Evolutionary conservation across 2,113 vertebrate genomes (phyloP), one percentile per base, ranked within the genome.

Genomic region (Furnarius figulus): DNA sequence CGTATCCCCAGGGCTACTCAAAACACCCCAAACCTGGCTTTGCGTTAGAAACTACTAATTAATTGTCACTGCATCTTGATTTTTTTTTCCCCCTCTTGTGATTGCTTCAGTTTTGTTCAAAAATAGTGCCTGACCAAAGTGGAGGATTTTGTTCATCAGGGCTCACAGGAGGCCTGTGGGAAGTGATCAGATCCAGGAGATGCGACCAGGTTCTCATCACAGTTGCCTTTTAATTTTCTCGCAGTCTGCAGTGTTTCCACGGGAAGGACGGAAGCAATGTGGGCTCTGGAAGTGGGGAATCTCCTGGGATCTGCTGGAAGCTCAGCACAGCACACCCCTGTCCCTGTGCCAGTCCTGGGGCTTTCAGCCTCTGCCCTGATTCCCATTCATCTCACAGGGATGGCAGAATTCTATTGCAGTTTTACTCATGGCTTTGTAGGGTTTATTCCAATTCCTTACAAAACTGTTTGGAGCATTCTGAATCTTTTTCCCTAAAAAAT

Each of bases 41-140:
- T 21, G 9, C 12, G 23, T 80, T 59, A 12, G 20, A 42, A 65
- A 80, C 6, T 74, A 30, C 35, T 59, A 6, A 76, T 87, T 78
- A 49, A 49, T 47, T 59, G 12, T n/a, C 61, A 9, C 49, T 78
- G 16, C 39, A 30, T 33, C 73, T 59, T 15, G 2, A 2, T 56
- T 39, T n/a, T 27, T 63, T 25, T 59, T 21, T 6, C 1, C 4
- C 0, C 4, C 15, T 83, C 1, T 3, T 28, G 8, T 61, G 72
- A 17, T 35, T 81, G 50, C 63, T 86, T 75, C 17, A 3, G 17
- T 61, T 70, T 61, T 91, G 27, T 53, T 67, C 39, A 58, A 59
- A 73, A 93, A 15, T 0, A 58, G 46, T 37, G 62, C 66, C 53
- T n/a, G 67, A 66, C 53, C 46, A 12, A 70, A 52, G 22, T 12